Conservation (phyloP, 2,113 vertebrate species). For the Hyperopisus bebe region DNA sequence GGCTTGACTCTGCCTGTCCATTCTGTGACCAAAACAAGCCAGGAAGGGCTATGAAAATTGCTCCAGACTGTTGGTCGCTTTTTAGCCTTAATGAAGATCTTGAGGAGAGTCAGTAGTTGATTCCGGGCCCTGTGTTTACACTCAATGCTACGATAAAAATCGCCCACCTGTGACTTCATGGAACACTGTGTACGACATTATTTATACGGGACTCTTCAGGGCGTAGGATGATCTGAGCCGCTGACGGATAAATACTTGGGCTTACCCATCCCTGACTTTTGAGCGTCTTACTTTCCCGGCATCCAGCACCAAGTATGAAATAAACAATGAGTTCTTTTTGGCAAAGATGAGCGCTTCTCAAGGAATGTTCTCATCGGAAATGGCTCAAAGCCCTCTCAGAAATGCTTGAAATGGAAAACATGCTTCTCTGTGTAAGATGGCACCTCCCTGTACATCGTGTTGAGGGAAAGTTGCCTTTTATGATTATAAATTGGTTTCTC, state of each 20-base stretch:
- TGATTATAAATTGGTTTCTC: neutral
- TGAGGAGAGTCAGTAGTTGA: neutral
- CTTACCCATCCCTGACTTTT: neutral
- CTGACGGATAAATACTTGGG: neutral
- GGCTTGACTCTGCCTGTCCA: neutral
- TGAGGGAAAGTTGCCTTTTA: slow-evolving; percentile 11
- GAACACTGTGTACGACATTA: neutral
- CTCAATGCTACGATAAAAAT: neutral
- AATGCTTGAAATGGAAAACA: slow-evolving; percentile 37
- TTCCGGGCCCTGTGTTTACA: neutral
- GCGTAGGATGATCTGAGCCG: neutral
- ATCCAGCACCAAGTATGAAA: neutral
- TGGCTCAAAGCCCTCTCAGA: slow-evolving; percentile 43
- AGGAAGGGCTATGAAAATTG: neutral
- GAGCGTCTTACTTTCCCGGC: too few relatives aligned
- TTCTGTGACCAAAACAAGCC: too few relatives aligned
- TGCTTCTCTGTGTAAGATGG: slow-evolving; percentile 1
- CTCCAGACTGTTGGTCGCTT: neutral
- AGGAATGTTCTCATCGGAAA: slow-evolving; percentile 35
- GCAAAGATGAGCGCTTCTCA: slow-evolving; percentile 22
- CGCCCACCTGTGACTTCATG: neutral
- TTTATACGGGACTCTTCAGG: neutral
- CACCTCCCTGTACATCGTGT: slow-evolving; percentile 32
- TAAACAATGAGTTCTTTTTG: neutral
- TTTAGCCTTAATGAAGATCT: neutral